Percentiles rank a stretch among this genome's conserved stretches.
Conservation (phyloP, 2,888 invertebrate genomes). For the Cheiracanthium punctorium region DNA sequence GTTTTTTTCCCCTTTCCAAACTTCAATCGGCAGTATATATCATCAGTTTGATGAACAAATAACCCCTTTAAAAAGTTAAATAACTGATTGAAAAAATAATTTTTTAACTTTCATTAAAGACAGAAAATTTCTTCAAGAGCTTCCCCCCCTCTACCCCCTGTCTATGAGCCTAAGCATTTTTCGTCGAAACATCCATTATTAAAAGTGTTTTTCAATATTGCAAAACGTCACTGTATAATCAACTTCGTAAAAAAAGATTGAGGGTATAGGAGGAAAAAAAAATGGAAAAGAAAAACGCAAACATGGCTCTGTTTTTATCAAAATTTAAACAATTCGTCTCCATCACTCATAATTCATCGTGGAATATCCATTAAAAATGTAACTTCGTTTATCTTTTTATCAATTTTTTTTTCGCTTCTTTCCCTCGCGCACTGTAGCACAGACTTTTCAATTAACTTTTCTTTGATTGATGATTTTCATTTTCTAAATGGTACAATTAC, state of each 20-base stretch:
- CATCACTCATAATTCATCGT: not conserved
- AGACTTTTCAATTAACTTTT: conserved; percentile 48
- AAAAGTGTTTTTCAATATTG: conserved; percentile 2
- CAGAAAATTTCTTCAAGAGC: not conserved
- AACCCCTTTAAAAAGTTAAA: not conserved
- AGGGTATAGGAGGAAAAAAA: too few relatives aligned
- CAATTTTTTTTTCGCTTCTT: not conserved
- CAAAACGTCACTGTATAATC: not conserved
- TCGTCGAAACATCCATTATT: not conserved
- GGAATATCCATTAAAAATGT: conserved; percentile 1
- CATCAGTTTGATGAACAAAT: not conserved
- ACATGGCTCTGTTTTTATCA: not conserved
- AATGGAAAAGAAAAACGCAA: too few relatives aligned
- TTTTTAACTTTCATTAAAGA: not conserved
- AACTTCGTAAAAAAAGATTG: not conserved
- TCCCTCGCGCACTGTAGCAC: too few relatives aligned
- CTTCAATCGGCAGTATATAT: not conserved
- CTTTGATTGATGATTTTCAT: conserved; percentile 54
- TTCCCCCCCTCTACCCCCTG: too few relatives aligned
- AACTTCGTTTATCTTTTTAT: conserved; percentile 15
- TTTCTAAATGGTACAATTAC: conserved; percentile 55
- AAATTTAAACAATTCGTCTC: conserved; percentile 5
- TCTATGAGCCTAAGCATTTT: not conserved
- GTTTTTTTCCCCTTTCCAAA: too few relatives aligned
- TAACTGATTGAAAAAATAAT: not conserved